Evolutionary conservation across 2,113 vertebrate species (phyloP), one percentile per base, ranked within the genome.

Genomic region (Dromaius novaehollandiae): DNA sequence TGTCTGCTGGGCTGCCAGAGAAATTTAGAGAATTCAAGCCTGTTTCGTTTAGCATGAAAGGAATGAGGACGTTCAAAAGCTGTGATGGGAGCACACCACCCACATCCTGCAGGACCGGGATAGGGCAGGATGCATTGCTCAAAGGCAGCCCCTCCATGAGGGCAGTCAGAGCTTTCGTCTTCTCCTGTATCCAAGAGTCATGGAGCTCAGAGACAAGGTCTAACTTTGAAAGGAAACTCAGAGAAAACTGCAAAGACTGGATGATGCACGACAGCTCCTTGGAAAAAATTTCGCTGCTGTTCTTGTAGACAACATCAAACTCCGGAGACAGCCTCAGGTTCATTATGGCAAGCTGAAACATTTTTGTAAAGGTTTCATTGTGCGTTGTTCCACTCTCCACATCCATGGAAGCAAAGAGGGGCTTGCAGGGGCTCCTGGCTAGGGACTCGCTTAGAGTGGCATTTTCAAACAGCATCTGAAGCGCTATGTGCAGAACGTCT

Each of bases 391-490:
- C 83, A 25, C 20, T 34, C 16, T 96, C 96, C 32, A 38, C 4
- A 1, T n/a, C 75, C 68, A 88, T 16, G 60, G 90, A 84, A 55
- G 86, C 83, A 58, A 98, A 89, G 74, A 96, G 91, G 42, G 77
- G 12, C 60, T 92, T 65, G 77, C 97, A 98, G 75, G 92, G 82
- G 51, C 81, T 95, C 42, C 38, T 21, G 2, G 18, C 82, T 46
- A 96, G 53, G 50, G 96, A 66, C 42, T 97, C 66, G 0, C 65
- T 81, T 4, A 95, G 38, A 73, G 91, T 91, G 82, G 36, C 9
- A 40, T 97, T 96, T 89, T 94, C 93, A 94, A 97, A 97, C 28
- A 98, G 87, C 83, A 88, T 55, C 88, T 94, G 74, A 25, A 97
- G 65, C 4, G 87, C 60, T 25, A 95, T 2, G 3, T 51, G 77